phyloP scores from a whole-genome alignment of 2,113 vertebrate species.

The Cnemophilus loriae region DNA sequence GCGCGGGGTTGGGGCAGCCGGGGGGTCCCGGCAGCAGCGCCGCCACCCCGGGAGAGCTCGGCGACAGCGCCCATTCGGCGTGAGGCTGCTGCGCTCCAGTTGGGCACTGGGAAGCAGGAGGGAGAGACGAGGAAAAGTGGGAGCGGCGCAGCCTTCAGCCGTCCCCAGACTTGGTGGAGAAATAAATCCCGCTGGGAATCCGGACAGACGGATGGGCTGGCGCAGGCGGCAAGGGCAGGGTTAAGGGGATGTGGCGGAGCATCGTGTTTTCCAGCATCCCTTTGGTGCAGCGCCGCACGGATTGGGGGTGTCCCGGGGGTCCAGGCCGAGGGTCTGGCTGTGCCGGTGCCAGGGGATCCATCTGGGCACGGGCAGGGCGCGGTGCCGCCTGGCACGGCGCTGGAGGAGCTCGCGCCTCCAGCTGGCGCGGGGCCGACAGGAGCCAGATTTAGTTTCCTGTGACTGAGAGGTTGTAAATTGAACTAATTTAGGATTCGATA shows the following conservation, averaged over 20 bases:
- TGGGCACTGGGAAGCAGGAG: neutral
- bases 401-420: conserved; percentile 22
- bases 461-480: conserved; percentile 73
- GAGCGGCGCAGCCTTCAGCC: neutral
- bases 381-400: neutral
- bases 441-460: conserved; percentile 73
- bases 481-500: conserved; percentile 74
- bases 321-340: fast-evolving
- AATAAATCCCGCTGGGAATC: neutral
- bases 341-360: neutral
- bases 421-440: conserved; percentile 58
- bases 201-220: neutral
- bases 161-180: neutral
- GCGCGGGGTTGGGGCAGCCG: neutral
- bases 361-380: neutral
- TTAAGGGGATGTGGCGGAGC: neutral
- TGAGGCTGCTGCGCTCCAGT: fast-evolving
- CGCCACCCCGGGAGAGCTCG: too few species aligned
- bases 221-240: neutral
- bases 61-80: neutral
- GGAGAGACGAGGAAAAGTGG: neutral
- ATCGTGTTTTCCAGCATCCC: neutral
- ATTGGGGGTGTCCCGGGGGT: neutral
- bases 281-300: neutral
- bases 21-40: neutral